Percentiles rank a stretch among this genome's conserved stretches.
phyloP scores from a whole-genome alignment of 92 coral and sea anemone genomes.

The Zoanthus sociatus region DNA sequence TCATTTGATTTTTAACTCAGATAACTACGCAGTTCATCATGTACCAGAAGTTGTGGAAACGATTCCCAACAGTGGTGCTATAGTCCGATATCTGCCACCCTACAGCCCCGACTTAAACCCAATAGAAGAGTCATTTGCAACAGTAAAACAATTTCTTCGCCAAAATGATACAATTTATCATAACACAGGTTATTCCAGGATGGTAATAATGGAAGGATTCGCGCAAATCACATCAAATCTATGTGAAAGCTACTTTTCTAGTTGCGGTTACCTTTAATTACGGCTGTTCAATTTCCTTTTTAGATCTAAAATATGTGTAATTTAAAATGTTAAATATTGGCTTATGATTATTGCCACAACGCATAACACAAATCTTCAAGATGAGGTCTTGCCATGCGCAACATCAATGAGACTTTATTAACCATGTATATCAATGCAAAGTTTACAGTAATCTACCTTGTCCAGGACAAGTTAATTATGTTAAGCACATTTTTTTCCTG shows the following conservation, averaged over 20 bases:
- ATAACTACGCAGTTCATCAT: conserved; percentile 56
- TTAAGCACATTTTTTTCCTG: neutral
- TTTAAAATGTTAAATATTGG: neutral
- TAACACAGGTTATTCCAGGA: neutral
- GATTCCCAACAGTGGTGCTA: conserved; percentile 18
- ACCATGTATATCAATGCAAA: neutral
- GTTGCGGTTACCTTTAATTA: neutral
- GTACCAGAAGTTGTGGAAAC: conserved; percentile 32
- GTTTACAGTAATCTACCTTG: neutral
- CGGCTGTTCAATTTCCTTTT: neutral
- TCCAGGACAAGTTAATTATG: neutral
- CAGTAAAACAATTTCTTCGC: conserved; percentile 32
- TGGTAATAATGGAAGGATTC: conserved; percentile 12
- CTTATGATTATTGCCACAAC: neutral
- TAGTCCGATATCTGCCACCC: conserved; percentile 47
- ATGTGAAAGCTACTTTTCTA: neutral
- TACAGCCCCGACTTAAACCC: conserved; percentile 51
- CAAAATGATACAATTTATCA: conserved; percentile 35
- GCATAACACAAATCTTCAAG: neutral
- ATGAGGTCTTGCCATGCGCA: conserved; percentile 1
- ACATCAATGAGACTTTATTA: neutral
- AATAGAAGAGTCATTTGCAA: conserved; percentile 36
- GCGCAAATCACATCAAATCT: neutral
- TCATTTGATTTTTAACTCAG: conserved; percentile 15
- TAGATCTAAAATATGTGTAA: neutral